Conservation (phyloP, 2,888 invertebrate species). For the Nudaria mundana region DNA sequence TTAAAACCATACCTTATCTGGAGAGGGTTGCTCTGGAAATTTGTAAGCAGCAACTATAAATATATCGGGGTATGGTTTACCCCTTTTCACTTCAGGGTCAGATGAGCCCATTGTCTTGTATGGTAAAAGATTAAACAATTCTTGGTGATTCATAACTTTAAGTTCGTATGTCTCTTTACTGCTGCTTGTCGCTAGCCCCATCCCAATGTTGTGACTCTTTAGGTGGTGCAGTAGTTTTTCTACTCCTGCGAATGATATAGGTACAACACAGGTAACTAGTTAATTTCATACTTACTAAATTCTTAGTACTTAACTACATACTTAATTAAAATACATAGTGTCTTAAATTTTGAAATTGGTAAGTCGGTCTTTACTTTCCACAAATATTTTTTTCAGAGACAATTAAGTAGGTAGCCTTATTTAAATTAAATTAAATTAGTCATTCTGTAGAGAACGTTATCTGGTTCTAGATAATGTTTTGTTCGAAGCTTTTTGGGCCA, state of each 20-base stretch:
- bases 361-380: no score
- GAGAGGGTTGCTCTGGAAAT: constrained; percentile 84
- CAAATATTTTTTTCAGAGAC: no score
- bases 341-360: no score
- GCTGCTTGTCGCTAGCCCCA: constrained; percentile 94
- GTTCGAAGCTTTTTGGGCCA: no score
- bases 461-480: no score
- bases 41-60: constrained; percentile 88
- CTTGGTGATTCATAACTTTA: constrained; percentile 85
- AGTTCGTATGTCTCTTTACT: constrained; percentile 85
- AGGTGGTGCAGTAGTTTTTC: constrained; percentile 88
- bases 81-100: constrained; percentile 90
- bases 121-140: constrained; percentile 84
- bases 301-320: no score
- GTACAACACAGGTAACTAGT: no score
- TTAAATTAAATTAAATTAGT: no score
- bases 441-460: no score
- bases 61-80: constrained; percentile 95
- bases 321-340: no score
- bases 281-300: no score
- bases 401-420: no score
- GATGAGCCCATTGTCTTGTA: constrained; percentile 90
- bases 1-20: constrained; percentile 78
- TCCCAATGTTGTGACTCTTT: constrained; percentile 85
- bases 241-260: constrained; percentile 81